Evolutionary conservation across 92 coral and sea anemone species (phyloP).

Genomic region (Paramuricea clavata): DNA sequence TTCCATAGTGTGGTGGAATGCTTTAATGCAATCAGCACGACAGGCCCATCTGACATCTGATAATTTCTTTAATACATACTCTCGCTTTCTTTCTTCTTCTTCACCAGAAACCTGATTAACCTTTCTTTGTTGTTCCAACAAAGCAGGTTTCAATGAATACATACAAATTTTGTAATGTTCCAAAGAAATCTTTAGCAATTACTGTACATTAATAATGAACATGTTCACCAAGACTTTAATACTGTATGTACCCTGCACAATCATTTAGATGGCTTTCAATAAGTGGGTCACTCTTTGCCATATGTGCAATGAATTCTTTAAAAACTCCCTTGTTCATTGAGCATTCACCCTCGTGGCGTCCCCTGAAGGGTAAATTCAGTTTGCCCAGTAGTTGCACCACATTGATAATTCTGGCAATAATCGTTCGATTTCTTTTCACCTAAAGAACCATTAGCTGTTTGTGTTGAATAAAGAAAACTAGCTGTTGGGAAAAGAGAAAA

Average conservation of each 20-base stretch:
- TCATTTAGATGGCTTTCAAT: too few species aligned
- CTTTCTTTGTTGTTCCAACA: neutral
- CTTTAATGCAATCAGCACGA: neutral
- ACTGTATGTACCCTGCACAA: too few species aligned
- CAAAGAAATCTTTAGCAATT: slow-evolving; percentile 4
- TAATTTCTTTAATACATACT: neutral
- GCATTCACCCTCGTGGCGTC: neutral
- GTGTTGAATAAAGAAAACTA: slow-evolving; percentile 10
- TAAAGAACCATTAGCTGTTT: slow-evolving; percentile 18
- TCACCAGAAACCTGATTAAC: slow-evolving; percentile 4
- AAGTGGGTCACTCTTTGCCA: neutral
- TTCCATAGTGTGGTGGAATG: slow-evolving; percentile 18
- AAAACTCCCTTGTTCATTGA: neutral
- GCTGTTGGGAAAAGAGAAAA: neutral
- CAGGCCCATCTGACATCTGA: slow-evolving; percentile 18
- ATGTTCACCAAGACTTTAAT: too few species aligned
- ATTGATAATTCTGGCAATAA: slow-evolving; percentile 24
- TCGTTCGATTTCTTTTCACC: slow-evolving; percentile 41
- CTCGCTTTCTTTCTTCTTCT: slow-evolving; percentile 1
- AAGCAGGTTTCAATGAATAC: slow-evolving; percentile 18
- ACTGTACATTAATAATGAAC: too few species aligned
- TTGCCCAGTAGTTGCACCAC: slow-evolving; percentile 12
- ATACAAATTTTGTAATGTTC: slow-evolving; percentile 31
- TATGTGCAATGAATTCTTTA: neutral
- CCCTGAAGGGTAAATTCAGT: too few species aligned